These are phyloP conservation scores for Cybosia mesomella DNA, from an alignment of 2,888 invertebrate species.

Conservation along the genomic window DNA sequence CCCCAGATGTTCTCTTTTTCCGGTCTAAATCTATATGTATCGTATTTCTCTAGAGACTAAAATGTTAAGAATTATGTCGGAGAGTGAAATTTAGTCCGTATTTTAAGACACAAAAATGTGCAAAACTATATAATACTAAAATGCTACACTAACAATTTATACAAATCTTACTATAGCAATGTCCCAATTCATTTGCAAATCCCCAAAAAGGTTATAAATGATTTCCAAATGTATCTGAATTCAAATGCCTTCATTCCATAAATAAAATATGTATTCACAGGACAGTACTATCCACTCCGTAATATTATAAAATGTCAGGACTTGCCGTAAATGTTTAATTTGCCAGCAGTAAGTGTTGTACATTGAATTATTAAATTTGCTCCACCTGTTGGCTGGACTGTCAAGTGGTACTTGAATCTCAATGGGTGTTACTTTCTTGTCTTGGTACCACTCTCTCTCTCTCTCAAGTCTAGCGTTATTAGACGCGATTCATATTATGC, in stretches of 20 bases:
- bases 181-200: background rate
- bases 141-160: background rate
- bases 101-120: background rate
- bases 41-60: no score
- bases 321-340: slow-evolving; percentile 2
- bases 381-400: background rate
- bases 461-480: background rate
- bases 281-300: background rate
- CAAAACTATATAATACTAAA: background rate
- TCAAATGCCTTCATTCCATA: background rate
- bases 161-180: background rate
- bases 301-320: background rate
- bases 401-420: background rate
- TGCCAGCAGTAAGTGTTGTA: slow-evolving; percentile 5
- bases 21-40: no score
- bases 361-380: slow-evolving; percentile 2
- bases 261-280: background rate
- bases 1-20: no score
- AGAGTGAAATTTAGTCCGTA: no score
- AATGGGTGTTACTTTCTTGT: background rate
- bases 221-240: background rate
- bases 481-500: background rate
- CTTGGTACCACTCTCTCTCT: background rate
- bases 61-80: no score
- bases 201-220: background rate